Conservation (phyloP, 1,140 invertebrate genomes). For the Macrobrachium nipponense region DNA sequence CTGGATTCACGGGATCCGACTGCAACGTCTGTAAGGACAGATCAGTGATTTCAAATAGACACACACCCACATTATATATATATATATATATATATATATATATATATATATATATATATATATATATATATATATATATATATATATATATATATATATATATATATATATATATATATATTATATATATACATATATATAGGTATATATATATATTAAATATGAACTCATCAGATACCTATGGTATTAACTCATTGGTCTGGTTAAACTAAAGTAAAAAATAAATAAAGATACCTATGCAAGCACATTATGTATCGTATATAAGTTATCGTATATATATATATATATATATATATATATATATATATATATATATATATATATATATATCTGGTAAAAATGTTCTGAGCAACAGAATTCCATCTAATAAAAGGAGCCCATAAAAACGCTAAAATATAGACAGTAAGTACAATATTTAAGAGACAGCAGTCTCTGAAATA, state of each 20-base stretch:
- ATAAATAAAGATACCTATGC: too few relatives aligned
- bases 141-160: conserved; percentile 70
- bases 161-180: conserved; percentile 13
- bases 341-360: conserved; percentile 29
- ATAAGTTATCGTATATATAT: neutral
- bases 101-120: neutral
- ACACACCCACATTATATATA: neutral
- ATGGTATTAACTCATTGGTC: too few relatives aligned
- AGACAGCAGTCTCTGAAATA: too few relatives aligned
- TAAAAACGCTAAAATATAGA: too few relatives aligned
- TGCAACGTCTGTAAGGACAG: conserved; percentile 67
- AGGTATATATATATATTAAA: conserved; percentile 25
- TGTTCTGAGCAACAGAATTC: too few relatives aligned
- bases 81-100: too few relatives aligned
- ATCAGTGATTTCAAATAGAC: neutral
- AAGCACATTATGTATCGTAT: too few relatives aligned
- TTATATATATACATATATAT: conserved; percentile 27
- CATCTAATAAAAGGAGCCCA: too few relatives aligned
- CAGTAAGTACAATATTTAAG: too few relatives aligned
- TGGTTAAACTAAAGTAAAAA: too few relatives aligned
- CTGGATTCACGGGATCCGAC: conserved; percentile 73
- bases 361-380: conserved; percentile 29
- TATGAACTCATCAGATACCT: too few relatives aligned
- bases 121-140: conserved; percentile 17
- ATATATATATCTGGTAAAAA: conserved; percentile 34